phyloP scores from a whole-genome alignment of 1,140 invertebrate species.

The Drosophila ercepeae region DNA sequence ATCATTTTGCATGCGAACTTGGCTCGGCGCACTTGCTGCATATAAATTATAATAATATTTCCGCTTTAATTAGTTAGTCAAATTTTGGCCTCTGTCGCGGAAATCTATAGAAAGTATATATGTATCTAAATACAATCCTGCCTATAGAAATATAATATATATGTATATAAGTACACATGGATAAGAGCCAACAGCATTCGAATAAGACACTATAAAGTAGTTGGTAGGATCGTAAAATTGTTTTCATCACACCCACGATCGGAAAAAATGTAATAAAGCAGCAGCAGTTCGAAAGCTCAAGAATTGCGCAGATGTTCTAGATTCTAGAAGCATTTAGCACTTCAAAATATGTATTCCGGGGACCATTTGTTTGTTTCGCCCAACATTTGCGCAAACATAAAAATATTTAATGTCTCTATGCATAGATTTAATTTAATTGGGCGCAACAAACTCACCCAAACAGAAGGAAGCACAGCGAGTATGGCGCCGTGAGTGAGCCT shows the following conservation, averaged over 20 bases:
- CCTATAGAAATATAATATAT: conserved; percentile 3
- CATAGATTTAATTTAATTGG: conserved; percentile 61
- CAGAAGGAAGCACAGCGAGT: not conserved
- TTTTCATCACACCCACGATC: conserved; percentile 58
- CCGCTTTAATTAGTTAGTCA: conserved; percentile 50
- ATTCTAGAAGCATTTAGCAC: conserved; percentile 57
- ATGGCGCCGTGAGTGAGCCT: conserved; percentile 38
- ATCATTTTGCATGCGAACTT: conserved; percentile 7
- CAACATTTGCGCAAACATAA: conserved; percentile 21
- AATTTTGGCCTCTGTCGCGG: conserved; percentile 21
- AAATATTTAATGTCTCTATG: conserved; percentile 60
- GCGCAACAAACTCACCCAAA: conserved; percentile 19
- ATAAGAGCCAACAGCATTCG: conserved; percentile 62
- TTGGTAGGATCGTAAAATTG: conserved; percentile 73
- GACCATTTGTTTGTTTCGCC: conserved; percentile 18
- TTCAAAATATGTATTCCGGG: conserved; percentile 29
- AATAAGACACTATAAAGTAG: conserved; percentile 67
- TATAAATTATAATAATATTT: conserved; percentile 71
- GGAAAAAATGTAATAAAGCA: conserved; percentile 62
- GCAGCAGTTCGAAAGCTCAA: conserved; percentile 18
- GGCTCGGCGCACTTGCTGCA: conserved; percentile 50
- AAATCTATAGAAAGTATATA: conserved; percentile 20
- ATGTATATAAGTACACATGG: conserved; percentile 18
- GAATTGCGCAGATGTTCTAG: conserved; percentile 59
- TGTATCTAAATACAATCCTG: conserved; percentile 38